Percentiles rank a stretch among this genome's conserved stretches.
Conservation (phyloP, 1,140 invertebrate genomes). For the Drosophila parvula region DNA sequence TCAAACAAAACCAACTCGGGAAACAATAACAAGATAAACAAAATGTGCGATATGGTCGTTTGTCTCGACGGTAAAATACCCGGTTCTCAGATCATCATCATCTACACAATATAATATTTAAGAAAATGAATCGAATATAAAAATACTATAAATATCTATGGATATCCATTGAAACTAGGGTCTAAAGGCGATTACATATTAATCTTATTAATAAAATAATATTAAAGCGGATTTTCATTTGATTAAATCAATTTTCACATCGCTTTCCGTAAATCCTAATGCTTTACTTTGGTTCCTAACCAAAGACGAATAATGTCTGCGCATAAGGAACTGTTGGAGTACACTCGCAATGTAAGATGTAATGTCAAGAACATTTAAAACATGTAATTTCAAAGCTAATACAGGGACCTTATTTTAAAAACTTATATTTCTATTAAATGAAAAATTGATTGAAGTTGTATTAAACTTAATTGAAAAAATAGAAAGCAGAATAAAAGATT, state of each 20-base stretch:
- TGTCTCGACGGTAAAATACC: slow-evolving; percentile 11
- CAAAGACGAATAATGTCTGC: neutral
- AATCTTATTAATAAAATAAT: neutral
- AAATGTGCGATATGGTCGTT: neutral
- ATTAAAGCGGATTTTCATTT: too few species aligned
- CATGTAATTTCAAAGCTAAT: neutral
- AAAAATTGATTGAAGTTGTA: neutral
- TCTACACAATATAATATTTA: neutral
- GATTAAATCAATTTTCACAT: neutral
- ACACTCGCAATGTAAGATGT: neutral
- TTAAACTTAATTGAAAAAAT: neutral
- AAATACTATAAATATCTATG: neutral
- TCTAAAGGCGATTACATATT: neutral
- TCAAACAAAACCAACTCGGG: slow-evolving; percentile 55
- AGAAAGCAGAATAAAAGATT: neutral
- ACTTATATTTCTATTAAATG: too few species aligned
- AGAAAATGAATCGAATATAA: neutral
- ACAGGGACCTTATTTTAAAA: neutral
- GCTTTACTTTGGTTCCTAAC: neutral
- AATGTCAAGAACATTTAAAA: neutral
- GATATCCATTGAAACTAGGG: neutral
- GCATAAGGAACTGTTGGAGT: neutral
- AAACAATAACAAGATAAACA: slow-evolving; percentile 62
- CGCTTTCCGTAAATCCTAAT: neutral
- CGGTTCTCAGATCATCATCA: neutral